Conservation (phyloP, 2,797 vertebrate species). For the Thamnophis elegans region DNA sequence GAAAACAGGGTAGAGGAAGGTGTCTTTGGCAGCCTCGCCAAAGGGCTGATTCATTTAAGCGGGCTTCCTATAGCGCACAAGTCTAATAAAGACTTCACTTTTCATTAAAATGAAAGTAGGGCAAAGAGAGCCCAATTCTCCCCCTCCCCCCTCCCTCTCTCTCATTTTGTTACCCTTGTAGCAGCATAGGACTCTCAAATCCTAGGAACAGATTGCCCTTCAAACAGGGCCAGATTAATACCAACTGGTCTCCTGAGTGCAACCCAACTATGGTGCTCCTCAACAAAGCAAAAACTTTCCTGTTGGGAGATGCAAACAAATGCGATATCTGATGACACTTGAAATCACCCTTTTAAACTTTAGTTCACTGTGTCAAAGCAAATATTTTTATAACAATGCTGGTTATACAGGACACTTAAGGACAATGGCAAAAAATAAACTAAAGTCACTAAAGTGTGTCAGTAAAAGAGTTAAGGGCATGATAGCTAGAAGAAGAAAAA, state of each 20-base stretch:
- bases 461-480: not conserved
- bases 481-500: not conserved
- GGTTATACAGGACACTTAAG: not conserved
- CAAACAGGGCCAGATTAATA: not conserved
- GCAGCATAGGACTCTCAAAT: not conserved
- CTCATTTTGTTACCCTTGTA: not conserved
- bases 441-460: not conserved
- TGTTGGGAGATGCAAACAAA: not conserved
- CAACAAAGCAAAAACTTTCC: not conserved
- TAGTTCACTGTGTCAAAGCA: not conserved
- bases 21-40: slow-evolving; percentile 36
- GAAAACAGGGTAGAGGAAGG: slow-evolving; percentile 48
- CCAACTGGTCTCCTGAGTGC: not conserved
- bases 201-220: not conserved
- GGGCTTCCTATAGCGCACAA: slow-evolving; percentile 36
- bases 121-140: not conserved
- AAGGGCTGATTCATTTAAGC: slow-evolving; percentile 46
- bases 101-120: slow-evolving; percentile 37
- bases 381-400: not conserved
- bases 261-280: not conserved
- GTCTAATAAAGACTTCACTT: not conserved
- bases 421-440: not conserved
- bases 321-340: not conserved
- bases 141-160: not conserved
- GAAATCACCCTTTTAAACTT: not conserved